Percentiles rank a stretch among this genome's conserved stretches.
Conservation (phyloP, 2,797 vertebrate species). For the Darevskia mixta region DNA sequence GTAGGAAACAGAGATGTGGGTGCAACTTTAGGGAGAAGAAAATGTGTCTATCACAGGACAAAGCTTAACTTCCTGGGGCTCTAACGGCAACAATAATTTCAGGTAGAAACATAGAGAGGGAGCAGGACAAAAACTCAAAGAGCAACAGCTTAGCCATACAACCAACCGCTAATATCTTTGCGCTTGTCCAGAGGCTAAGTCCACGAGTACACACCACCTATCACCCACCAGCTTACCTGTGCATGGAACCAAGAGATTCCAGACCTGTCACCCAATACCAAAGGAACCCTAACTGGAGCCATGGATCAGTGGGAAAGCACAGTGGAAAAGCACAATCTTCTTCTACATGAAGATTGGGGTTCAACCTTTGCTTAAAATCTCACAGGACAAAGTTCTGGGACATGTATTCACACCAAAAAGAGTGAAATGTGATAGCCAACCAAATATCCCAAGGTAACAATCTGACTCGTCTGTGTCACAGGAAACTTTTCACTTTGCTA, state of each 20-base stretch:
- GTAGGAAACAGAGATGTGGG: background rate
- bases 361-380: background rate
- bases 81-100: background rate
- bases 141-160: background rate
- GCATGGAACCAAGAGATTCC: too few relatives aligned
- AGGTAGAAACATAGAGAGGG: background rate
- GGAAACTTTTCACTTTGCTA: background rate
- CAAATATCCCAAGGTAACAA: background rate
- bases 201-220: too few relatives aligned
- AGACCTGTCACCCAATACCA: too few relatives aligned
- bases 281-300: too few relatives aligned
- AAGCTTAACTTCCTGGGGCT: too few relatives aligned
- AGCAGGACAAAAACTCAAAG: background rate
- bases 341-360: background rate
- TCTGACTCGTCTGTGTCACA: background rate
- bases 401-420: too few relatives aligned
- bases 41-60: background rate
- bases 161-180: too few relatives aligned
- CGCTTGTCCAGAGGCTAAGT: too few relatives aligned
- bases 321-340: too few relatives aligned
- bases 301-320: background rate
- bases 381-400: background rate
- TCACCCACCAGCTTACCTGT: too few relatives aligned
- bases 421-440: background rate
- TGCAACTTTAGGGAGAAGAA: background rate